Evolutionary conservation across 2,888 invertebrate genomes (phyloP).

Genomic region (Ptychoptera albimana): DNA sequence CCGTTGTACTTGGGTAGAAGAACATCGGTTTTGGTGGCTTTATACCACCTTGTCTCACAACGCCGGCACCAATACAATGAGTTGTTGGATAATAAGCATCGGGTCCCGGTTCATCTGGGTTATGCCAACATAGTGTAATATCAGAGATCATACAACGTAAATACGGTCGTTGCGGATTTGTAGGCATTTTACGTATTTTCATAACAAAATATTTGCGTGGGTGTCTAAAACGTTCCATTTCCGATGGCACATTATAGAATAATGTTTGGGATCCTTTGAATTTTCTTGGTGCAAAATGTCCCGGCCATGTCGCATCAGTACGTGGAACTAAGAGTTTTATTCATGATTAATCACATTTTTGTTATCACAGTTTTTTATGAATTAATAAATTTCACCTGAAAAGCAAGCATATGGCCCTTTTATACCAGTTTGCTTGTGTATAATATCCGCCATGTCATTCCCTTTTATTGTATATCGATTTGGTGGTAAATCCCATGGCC

Average conservation of each 20-base stretch:
- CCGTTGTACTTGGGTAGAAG: constrained; percentile 11
- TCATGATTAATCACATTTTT: too few relatives aligned
- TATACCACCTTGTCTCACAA: neutral
- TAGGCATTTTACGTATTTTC: neutral
- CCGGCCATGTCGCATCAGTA: neutral
- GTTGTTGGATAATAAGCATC: constrained; percentile 24
- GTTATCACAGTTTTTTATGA: too few relatives aligned
- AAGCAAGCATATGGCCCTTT: constrained; percentile 3
- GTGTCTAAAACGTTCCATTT: neutral
- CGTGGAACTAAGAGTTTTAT: neutral
- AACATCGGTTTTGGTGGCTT: constrained; percentile 2
- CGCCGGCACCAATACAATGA: neutral
- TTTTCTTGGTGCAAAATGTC: neutral
- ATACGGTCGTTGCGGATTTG: constrained; percentile 18
- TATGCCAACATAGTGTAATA: constrained; percentile 32
- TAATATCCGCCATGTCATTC: constrained; percentile 3
- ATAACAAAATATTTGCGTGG: neutral
- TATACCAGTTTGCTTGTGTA: constrained; percentile 3
- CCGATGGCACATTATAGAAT: neutral
- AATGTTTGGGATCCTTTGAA: neutral
- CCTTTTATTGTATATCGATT: neutral
- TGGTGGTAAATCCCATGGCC: too few relatives aligned
- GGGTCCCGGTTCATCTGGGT: constrained; percentile 37
- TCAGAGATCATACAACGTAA: constrained; percentile 35
- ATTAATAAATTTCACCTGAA: neutral